A percentile compares a stretch with the other conserved stretches of the same genome.
Evolutionary conservation across 2,113 vertebrate species (phyloP).

Genomic region (Gila orcuttii): DNA sequence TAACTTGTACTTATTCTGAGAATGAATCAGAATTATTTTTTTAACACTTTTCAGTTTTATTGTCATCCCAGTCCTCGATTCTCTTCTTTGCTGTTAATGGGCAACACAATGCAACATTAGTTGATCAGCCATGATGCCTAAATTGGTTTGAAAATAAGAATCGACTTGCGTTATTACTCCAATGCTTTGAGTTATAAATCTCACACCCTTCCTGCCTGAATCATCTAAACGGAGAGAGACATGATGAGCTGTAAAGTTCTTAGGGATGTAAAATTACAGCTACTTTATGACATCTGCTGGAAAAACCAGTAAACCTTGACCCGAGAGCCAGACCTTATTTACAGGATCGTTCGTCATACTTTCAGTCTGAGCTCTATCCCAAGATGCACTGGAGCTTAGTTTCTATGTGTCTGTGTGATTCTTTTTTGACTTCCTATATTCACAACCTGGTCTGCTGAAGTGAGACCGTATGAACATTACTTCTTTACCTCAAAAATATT

Average conservation of each 20-base stretch:
- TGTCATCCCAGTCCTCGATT: not conserved
- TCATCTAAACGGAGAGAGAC: not conserved
- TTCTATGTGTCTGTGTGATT: too few relatives aligned
- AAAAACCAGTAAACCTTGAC: conserved; percentile 16
- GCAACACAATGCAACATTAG: not conserved
- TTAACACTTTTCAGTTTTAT: not conserved
- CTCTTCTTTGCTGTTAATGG: not conserved
- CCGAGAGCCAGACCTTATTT: not conserved
- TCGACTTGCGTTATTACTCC: not conserved
- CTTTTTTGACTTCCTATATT: too few relatives aligned
- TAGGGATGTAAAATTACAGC: not conserved
- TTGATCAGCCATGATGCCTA: conserved; percentile 21
- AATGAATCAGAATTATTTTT: not conserved
- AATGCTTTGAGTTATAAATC: not conserved
- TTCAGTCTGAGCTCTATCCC: not conserved
- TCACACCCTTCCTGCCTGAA: conserved; percentile 12
- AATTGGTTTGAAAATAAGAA: conserved; percentile 25
- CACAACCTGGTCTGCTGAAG: too few relatives aligned
- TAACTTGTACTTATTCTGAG: not conserved
- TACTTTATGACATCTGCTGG: not conserved
- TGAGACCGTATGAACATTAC: not conserved
- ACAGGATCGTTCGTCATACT: not conserved
- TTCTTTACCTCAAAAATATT: not conserved
- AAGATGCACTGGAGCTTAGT: too few relatives aligned
- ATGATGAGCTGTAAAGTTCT: not conserved